A percentile compares a stretch with the other conserved stretches of the same genome.
Conservation (phyloP, 2,113 vertebrate species). For the Vulpes vulpes region DNA sequence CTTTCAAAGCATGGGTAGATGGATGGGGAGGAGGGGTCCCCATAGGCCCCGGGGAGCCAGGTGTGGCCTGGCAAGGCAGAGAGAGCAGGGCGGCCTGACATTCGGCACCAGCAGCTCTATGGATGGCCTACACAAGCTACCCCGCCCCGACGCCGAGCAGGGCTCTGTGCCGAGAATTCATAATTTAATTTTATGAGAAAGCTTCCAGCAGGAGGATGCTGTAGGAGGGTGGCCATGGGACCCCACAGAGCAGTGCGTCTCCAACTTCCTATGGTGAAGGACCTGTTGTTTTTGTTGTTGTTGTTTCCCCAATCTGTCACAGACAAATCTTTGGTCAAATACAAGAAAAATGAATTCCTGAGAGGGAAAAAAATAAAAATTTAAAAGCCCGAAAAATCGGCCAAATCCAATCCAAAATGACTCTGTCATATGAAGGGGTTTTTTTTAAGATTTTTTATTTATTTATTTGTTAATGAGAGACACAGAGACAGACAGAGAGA, state of each 20-base stretch:
- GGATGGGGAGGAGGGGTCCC: slow-evolving; percentile 16
- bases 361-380: background rate
- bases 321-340: slow-evolving; percentile 45
- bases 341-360: slow-evolving; percentile 41
- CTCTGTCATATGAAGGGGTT: slow-evolving; percentile 1
- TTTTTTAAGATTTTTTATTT: too few species aligned
- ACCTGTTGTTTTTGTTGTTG: background rate
- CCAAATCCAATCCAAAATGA: background rate
- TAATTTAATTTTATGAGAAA: slow-evolving; percentile 57
- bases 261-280: background rate
- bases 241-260: slow-evolving; percentile 17
- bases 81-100: background rate
- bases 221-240: background rate
- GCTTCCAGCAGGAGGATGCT: background rate
- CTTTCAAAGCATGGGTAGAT: slow-evolving; percentile 45
- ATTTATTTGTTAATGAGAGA: too few species aligned
- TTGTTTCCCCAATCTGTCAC: background rate
- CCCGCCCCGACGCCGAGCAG: background rate
- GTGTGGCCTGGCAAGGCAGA: background rate
- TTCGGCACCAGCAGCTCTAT: background rate
- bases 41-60: background rate
- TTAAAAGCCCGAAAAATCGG: background rate
- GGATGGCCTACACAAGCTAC: background rate
- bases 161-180: slow-evolving; percentile 4
- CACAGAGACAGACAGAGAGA: too few species aligned